Conservation (phyloP, 2,888 invertebrate genomes). For the Orthonevra nobilis region DNA sequence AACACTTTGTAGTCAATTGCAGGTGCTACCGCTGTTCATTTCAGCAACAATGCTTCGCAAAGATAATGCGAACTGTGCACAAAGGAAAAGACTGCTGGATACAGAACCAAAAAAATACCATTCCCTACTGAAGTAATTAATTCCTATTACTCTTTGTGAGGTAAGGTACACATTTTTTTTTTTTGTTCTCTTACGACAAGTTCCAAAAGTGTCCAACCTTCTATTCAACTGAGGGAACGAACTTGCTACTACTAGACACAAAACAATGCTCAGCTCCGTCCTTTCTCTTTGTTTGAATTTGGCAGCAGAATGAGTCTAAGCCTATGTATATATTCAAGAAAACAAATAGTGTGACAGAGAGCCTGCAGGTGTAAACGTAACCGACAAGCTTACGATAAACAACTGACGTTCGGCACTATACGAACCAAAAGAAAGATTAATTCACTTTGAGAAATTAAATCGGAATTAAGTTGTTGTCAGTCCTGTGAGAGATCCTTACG, state of each 20-base stretch:
- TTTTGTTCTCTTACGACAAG: no score
- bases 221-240: not conserved
- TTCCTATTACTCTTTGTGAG: no score
- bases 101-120: no score
- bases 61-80: no score
- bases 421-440: slow-evolving; percentile 25
- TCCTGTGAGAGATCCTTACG: not conserved
- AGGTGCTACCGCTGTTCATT: no score
- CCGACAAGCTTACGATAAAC: not conserved
- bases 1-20: no score
- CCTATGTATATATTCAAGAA: not conserved
- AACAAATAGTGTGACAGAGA: not conserved
- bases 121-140: no score
- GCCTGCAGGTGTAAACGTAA: slow-evolving; percentile 17
- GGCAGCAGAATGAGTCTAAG: not conserved
- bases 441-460: slow-evolving; percentile 38
- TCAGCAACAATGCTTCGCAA: no score
- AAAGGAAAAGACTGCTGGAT: no score
- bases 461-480: slow-evolving; percentile 30
- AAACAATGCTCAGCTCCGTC: not conserved
- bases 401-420: slow-evolving; percentile 21
- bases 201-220: not conserved
- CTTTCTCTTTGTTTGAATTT: slow-evolving; percentile 5
- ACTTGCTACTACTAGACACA: no score
- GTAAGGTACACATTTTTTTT: no score